Evolutionary conservation across 1,140 invertebrate genomes (phyloP).

Genomic region (Diprion similis): DNA sequence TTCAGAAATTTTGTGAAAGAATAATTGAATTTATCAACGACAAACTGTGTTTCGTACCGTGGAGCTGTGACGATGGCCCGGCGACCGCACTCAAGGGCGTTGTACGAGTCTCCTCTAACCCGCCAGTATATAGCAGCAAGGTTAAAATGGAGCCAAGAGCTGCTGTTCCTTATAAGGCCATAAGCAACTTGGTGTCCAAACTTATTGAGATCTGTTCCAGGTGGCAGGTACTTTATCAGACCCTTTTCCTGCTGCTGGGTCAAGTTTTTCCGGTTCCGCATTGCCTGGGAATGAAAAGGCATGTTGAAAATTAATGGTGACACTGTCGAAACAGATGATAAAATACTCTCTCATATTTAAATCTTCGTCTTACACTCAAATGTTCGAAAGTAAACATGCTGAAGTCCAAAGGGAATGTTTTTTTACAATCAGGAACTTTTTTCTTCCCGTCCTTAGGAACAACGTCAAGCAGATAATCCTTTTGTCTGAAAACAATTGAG

Average conservation of each 20-base stretch:
- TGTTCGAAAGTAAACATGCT: constrained; percentile 85
- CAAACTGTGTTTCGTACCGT: not conserved
- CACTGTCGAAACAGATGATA: constrained; percentile 13
- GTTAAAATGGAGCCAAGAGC: constrained; percentile 86
- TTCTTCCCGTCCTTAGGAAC: constrained; percentile 37
- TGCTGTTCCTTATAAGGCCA: constrained; percentile 72
- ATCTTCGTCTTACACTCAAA: constrained; percentile 66
- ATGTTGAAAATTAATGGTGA: constrained; percentile 12
- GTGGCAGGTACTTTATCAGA: constrained; percentile 68
- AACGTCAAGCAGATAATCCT: constrained; percentile 46
- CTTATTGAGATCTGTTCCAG: constrained; percentile 68
- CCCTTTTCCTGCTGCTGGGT: constrained; percentile 70
- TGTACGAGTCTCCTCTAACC: constrained; percentile 76
- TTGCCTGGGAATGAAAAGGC: constrained; percentile 56
- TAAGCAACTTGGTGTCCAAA: constrained; percentile 73
- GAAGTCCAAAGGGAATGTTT: constrained; percentile 71
- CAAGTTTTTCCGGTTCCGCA: constrained; percentile 71
- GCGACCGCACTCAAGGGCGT: constrained; percentile 83
- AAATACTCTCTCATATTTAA: constrained; percentile 2
- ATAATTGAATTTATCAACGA: constrained; percentile 15
- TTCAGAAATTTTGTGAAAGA: not conserved
- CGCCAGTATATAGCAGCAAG: constrained; percentile 87
- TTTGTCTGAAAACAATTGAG: constrained; percentile 35
- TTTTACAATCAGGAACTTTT: constrained; percentile 71
- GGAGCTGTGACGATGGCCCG: constrained; percentile 81